phyloP scores from a whole-genome alignment of 1,140 invertebrate species.

The Drosophila kohkoa region DNA sequence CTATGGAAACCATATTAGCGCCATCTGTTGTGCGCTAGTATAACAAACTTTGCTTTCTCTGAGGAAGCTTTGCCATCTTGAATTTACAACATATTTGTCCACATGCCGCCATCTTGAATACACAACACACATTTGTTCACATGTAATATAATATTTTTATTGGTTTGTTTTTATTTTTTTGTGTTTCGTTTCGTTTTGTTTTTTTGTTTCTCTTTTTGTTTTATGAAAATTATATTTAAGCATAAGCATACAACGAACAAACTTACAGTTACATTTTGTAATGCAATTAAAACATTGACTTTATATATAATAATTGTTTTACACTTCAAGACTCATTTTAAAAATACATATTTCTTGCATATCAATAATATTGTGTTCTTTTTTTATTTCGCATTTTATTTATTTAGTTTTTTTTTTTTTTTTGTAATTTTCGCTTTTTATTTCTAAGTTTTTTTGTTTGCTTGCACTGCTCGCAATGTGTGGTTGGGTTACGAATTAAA shows the following conservation, averaged over 20 bases:
- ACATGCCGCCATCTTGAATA: slow-evolving; percentile 20
- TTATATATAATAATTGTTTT: slow-evolving; percentile 76
- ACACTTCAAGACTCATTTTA: slow-evolving; percentile 62
- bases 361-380: slow-evolving; percentile 8
- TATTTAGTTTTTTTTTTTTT: slow-evolving; percentile 6
- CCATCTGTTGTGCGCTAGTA: neutral
- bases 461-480: slow-evolving; percentile 40
- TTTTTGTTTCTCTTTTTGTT: slow-evolving; percentile 52
- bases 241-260: slow-evolving; percentile 80
- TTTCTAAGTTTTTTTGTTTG: slow-evolving; percentile 18
- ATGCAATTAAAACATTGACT: slow-evolving; percentile 82
- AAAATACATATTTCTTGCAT: slow-evolving; percentile 31
- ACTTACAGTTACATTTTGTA: slow-evolving; percentile 76
- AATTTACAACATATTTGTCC: slow-evolving; percentile 1
- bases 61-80: slow-evolving; percentile 17
- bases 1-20: neutral
- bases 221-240: slow-evolving; percentile 80
- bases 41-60: no score
- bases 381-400: slow-evolving; percentile 21
- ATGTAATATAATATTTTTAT: slow-evolving; percentile 68
- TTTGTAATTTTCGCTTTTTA: slow-evolving; percentile 23
- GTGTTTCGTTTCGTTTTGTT: slow-evolving; percentile 26
- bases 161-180: slow-evolving; percentile 48
- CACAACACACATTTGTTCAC: slow-evolving; percentile 17
- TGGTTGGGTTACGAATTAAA: slow-evolving; percentile 60